A percentile compares a stretch with the other conserved stretches of the same genome.
Evolutionary conservation across 2,113 vertebrate species (phyloP).

Genomic region (Oryzias melastigma): DNA sequence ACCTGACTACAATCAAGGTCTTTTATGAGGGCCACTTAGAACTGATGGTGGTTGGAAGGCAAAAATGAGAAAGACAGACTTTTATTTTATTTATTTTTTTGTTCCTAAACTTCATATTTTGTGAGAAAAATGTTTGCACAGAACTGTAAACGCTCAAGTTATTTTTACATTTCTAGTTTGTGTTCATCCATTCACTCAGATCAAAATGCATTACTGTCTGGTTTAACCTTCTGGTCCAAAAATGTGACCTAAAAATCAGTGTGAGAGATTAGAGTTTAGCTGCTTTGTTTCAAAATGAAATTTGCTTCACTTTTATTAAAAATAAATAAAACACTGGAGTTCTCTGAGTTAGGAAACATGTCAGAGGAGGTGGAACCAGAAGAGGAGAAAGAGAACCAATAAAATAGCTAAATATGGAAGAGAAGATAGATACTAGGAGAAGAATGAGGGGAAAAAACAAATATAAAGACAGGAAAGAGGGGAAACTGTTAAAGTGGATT

Average conservation of each 20-base stretch:
- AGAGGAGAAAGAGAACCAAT: neutral
- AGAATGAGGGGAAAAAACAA: neutral
- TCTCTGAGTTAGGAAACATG: neutral
- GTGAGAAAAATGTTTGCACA: too few relatives aligned
- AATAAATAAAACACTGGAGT: too few relatives aligned
- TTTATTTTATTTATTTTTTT: too few relatives aligned
- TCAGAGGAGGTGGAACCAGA: neutral
- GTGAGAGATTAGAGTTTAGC: neutral
- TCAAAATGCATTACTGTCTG: neutral
- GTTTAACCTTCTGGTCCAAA: neutral
- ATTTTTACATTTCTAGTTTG: neutral
- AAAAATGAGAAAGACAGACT: too few relatives aligned
- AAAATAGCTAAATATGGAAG: neutral
- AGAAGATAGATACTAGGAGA: neutral
- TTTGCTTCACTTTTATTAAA: too few relatives aligned
- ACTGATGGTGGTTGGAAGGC: too few relatives aligned
- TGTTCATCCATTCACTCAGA: neutral
- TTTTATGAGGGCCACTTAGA: too few relatives aligned
- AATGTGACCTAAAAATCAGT: neutral
- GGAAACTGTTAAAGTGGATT: conserved; percentile 1
- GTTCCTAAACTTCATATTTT: too few relatives aligned
- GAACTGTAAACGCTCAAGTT: too few relatives aligned
- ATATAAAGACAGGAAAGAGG: conserved; percentile 9
- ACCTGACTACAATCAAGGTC: too few relatives aligned
- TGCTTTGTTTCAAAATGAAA: neutral